phyloP scores from a whole-genome alignment of 2,888 invertebrate species.

The Panorpa germanica region DNA sequence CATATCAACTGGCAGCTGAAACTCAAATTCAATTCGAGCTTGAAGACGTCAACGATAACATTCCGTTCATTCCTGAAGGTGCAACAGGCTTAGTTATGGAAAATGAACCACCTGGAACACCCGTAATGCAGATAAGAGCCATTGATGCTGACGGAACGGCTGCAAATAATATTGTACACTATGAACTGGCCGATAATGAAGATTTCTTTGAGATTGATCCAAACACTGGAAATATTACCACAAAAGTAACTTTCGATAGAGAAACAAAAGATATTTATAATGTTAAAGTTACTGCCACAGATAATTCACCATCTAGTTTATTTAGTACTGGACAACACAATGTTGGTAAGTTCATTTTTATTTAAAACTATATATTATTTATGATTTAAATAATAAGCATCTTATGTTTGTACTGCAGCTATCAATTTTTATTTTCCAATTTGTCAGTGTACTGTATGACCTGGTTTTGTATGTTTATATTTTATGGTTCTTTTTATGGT shows the following conservation, averaged over 20 bases:
- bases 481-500: too few relatives aligned
- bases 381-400: too few relatives aligned
- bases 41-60: constrained; percentile 80
- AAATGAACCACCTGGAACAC: constrained; percentile 65
- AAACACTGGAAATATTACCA: constrained; percentile 76
- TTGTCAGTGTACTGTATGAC: too few relatives aligned
- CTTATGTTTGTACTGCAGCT: too few relatives aligned
- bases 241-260: constrained; percentile 64
- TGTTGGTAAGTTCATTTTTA: too few relatives aligned
- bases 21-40: constrained; percentile 61
- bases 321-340: constrained; percentile 47
- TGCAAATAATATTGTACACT: constrained; percentile 65
- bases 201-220: constrained; percentile 70
- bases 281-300: constrained; percentile 77
- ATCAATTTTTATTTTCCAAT: too few relatives aligned
- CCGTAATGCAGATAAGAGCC: constrained; percentile 74
- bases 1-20: constrained; percentile 59
- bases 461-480: too few relatives aligned
- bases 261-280: constrained; percentile 72
- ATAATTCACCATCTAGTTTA: constrained; percentile 72
- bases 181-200: constrained; percentile 44
- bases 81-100: constrained; percentile 67
- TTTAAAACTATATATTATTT: too few relatives aligned
- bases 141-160: constrained; percentile 73
- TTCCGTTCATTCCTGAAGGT: constrained; percentile 68